Evolutionary conservation across 2,113 vertebrate genomes (phyloP).

Genomic region (Vicugna pacos): DNA sequence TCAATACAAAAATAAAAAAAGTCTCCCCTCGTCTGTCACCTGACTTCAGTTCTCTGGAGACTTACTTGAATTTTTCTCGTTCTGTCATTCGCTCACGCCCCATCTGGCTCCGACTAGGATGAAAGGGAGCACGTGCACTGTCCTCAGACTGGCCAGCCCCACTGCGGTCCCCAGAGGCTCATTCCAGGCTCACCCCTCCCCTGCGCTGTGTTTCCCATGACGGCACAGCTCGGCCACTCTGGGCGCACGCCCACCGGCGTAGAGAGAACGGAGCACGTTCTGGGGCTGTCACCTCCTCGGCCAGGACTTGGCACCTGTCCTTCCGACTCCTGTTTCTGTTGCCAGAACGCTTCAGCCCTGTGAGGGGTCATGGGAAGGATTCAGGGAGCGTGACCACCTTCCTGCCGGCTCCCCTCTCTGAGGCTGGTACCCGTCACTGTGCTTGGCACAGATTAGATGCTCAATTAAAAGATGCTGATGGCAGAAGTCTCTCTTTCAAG

Average conservation of each 20-base stretch:
- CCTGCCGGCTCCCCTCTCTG: not conserved
- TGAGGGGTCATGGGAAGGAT: no score
- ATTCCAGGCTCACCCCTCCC: not conserved
- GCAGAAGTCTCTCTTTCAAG: not conserved
- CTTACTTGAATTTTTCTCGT: not conserved
- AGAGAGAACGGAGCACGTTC: no score
- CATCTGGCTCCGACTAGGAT: no score
- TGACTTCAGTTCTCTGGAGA: accelerated
- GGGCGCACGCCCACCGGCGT: not conserved
- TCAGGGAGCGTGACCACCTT: accelerated
- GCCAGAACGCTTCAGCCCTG: not conserved
- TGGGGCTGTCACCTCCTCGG: accelerated
- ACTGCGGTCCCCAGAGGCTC: accelerated
- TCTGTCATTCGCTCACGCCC: not conserved
- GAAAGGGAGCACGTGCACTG: not conserved
- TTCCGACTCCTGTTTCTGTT: accelerated
- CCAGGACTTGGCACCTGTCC: not conserved
- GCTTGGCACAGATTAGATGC: no score
- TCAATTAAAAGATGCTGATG: not conserved
- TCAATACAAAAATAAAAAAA: no score
- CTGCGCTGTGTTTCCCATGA: accelerated
- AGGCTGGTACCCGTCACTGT: accelerated
- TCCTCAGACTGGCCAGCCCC: accelerated
- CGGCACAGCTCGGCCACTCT: not conserved
- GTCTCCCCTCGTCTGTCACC: not conserved